These are phyloP conservation scores for Leptonema lineaticorne DNA, from an alignment of 1,140 invertebrate genomes.

Conservation along the genomic window DNA sequence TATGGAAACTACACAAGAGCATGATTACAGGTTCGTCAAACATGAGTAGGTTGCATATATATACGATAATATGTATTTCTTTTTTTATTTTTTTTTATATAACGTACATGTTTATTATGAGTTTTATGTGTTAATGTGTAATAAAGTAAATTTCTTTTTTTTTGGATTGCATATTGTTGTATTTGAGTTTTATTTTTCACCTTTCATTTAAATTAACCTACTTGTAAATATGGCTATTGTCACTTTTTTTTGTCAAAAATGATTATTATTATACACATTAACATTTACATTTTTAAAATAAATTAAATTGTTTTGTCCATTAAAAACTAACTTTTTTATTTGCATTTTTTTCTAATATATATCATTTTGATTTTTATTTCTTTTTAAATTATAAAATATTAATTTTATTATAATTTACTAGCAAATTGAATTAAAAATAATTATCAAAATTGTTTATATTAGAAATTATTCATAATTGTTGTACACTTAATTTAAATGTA, in stretches of 20 bases:
- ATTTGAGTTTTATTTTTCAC: constrained; percentile 16
- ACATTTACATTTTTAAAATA: not conserved
- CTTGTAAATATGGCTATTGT: not conserved
- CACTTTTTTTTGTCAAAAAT: not conserved
- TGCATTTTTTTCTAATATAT: not conserved
- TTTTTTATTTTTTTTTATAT: no score
- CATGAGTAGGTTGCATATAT: constrained; percentile 27
- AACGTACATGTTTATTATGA: constrained; percentile 13
- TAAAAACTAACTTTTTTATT: not conserved
- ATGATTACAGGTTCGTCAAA: constrained; percentile 42
- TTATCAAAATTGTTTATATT: no score
- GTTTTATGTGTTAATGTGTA: not conserved
- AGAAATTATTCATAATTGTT: no score
- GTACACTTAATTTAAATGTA: no score
- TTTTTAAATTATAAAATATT: no score
- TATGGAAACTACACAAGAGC: constrained; percentile 54
- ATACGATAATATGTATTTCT: not conserved
- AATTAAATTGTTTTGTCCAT: not conserved
- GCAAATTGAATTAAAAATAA: no score
- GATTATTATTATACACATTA: no score
- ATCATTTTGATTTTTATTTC: not conserved
- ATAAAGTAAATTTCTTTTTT: constrained; percentile 14
- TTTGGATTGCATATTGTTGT: not conserved
- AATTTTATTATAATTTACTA: no score
- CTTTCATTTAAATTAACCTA: not conserved